Base-by-base conservation (phyloP, 2,797 vertebrate species). In the Triplophysa bombifrons region DNA sequence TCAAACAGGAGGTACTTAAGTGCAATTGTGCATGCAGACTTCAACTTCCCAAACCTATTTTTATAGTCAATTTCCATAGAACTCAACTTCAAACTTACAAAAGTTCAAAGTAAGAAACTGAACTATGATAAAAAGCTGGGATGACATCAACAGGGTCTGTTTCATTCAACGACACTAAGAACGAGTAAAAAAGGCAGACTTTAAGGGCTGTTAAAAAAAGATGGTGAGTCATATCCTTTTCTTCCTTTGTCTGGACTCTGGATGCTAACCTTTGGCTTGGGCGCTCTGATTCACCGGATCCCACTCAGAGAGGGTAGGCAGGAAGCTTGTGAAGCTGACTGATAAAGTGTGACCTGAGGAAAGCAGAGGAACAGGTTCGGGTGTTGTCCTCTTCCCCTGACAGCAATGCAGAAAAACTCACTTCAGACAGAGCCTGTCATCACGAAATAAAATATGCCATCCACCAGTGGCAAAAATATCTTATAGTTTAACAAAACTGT, bases 261-360 rank as follows among this genome's bases (percentile, higher is more conserved):
- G 84, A 84, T 58, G 78, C 80, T 88, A 86, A 88, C 88, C 87
- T 88, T 87, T 88, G 87, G 78, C 85, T 83, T 72, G 46, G 11
- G 74, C 66, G 9, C 68, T 74, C 82, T 84, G 86, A 86, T 84
- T 83, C 84, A 81, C 85, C 72, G 80, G 79, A 80, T 83, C 75
- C 80, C 50, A 58, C 11, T 25, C 64, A 17, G 56, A 58, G 71
- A 48, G 74, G 74, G 75, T 58, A 77, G 80, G 81, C 86, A 88
- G 89, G 90, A 90, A 90, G 82, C 76, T 69, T 38, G 79, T 87
- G 87, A 87, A 84, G 72, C 65, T 60, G 53, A 82, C 82, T 87
- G 88, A 91, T 88, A 91, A 88, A 89, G 85, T 68, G 25, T 74
- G 84, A 83, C 78, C 87, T 75, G 81, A 78, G 83, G 74, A 85